These are phyloP conservation scores for Salvator merianae DNA, from an alignment of 2,113 vertebrate species.

Conservation along the genomic window DNA sequence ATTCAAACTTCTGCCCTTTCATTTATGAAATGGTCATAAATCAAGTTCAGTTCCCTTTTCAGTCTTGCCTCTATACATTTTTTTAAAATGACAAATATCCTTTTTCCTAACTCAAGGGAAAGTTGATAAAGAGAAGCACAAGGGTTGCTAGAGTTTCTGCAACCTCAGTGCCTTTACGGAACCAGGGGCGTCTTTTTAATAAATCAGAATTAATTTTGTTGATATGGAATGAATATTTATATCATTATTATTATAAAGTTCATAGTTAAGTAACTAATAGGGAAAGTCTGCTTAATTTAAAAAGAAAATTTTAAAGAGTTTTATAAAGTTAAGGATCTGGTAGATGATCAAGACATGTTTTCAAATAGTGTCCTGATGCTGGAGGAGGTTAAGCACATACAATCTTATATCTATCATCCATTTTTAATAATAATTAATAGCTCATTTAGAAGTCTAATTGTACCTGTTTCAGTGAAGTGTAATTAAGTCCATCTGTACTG, in stretches of 20 bases:
- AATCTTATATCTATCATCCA: not conserved
- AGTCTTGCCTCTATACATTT: not conserved
- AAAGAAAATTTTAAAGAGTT: too few relatives aligned
- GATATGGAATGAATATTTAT: not conserved
- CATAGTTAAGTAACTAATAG: not conserved
- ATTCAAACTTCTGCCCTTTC: not conserved
- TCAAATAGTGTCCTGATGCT: not conserved
- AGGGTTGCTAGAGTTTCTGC: not conserved
- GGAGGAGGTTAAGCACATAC: not conserved
- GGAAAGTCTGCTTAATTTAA: not conserved
- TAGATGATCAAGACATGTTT: not conserved
- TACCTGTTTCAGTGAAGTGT: constrained; percentile 98
- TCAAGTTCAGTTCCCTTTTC: not conserved
- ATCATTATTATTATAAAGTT: not conserved
- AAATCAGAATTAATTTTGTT: not conserved
- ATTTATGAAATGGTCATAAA: not conserved
- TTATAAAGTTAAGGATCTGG: not conserved
- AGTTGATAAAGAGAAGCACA: not conserved
- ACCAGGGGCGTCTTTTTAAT: not conserved
- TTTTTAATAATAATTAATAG: not conserved
- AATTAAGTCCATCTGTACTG: constrained; percentile 96
- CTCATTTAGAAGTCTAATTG: constrained; percentile 46
- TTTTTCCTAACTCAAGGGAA: not conserved
- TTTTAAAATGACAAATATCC: not conserved
- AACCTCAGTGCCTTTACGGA: too few relatives aligned